Evolutionary conservation across 2,113 vertebrate genomes (phyloP).

Genomic region (Myotis brandtii): DNA sequence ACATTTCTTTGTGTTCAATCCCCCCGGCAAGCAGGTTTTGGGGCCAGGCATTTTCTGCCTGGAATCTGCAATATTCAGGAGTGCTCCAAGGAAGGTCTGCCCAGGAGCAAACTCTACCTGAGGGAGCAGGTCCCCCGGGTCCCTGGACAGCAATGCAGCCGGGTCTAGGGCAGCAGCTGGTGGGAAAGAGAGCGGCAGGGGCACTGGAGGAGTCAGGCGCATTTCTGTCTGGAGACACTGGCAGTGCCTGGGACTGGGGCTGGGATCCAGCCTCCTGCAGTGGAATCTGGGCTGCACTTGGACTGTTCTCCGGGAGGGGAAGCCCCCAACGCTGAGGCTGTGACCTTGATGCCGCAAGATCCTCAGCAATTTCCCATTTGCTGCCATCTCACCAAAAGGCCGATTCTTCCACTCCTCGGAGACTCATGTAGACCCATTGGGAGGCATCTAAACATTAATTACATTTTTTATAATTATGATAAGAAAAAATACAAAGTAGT

Average conservation of each 20-base stretch:
- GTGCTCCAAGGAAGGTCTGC: slow-evolving; percentile 57
- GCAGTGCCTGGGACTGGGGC: slow-evolving; percentile 82
- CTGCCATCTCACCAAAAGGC: not conserved
- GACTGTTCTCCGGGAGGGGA: slow-evolving; percentile 39
- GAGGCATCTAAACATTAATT: slow-evolving; percentile 56
- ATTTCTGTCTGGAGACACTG: slow-evolving; percentile 86
- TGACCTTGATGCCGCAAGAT: not conserved
- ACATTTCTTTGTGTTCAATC: not conserved
- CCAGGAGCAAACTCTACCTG: not conserved
- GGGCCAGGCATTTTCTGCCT: not conserved
- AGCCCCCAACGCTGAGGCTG: not conserved
- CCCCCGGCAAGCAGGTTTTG: not conserved
- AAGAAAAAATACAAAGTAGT: slow-evolving; percentile 59
- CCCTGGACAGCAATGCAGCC: slow-evolving; percentile 79
- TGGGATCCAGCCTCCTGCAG: slow-evolving; percentile 86
- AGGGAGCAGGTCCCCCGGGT: not conserved
- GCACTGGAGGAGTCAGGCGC: slow-evolving; percentile 54
- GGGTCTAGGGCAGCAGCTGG: slow-evolving; percentile 78
- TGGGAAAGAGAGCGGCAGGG: no score
- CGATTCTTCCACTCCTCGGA: not conserved
- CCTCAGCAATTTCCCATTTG: not conserved
- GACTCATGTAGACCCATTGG: not conserved
- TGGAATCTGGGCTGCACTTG: slow-evolving; percentile 75
- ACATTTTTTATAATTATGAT: slow-evolving; percentile 51
- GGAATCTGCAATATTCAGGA: not conserved